These are phyloP conservation scores for Oenanthe oenanthe DNA, from an alignment of 2,113 vertebrate genomes.

Conservation along the genomic window DNA sequence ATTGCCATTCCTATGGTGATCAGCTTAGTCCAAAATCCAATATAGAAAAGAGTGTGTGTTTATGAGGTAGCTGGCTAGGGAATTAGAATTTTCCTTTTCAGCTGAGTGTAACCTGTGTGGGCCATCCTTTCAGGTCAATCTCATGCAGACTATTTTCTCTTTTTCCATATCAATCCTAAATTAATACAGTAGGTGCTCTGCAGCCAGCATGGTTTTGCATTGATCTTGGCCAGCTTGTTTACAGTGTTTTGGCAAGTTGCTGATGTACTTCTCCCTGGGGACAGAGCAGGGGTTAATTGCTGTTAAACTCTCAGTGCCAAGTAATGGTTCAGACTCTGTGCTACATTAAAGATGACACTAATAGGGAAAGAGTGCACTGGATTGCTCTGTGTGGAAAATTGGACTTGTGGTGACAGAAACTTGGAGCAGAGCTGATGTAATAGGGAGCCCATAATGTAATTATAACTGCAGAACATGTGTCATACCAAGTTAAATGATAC, in stretches of 20 bases:
- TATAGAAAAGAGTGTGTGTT: not conserved
- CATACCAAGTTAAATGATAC: slow-evolving; percentile 82
- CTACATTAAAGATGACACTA: slow-evolving; percentile 90
- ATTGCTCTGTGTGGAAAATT: slow-evolving; percentile 81
- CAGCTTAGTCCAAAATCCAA: not conserved
- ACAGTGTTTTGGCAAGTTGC: slow-evolving; percentile 87
- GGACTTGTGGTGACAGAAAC: slow-evolving; percentile 82
- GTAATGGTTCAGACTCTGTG: slow-evolving; percentile 83
- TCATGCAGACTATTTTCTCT: slow-evolving; percentile 39
- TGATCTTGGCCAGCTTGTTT: slow-evolving; percentile 87
- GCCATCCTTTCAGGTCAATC: slow-evolving; percentile 61
- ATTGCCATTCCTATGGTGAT: not conserved
- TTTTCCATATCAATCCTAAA: slow-evolving; percentile 71
- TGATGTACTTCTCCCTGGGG: slow-evolving; percentile 85
- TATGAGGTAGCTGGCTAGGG: not conserved
- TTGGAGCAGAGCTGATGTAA: slow-evolving; percentile 82
- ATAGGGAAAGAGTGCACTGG: slow-evolving; percentile 84
- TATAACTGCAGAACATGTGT: slow-evolving; percentile 83
- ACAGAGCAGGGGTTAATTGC: slow-evolving; percentile 89
- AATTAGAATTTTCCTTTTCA: not conserved
- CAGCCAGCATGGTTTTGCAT: slow-evolving; percentile 73
- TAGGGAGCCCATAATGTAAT: slow-evolving; percentile 81
- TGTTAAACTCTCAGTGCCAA: slow-evolving; percentile 87
- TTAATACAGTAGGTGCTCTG: slow-evolving; percentile 77
- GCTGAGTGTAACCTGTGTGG: slow-evolving; percentile 6